Evolutionary conservation across 2,113 vertebrate genomes (phyloP), one percentile per base, ranked within the genome.

Genomic region (Acrocephalus arundinaceus): DNA sequence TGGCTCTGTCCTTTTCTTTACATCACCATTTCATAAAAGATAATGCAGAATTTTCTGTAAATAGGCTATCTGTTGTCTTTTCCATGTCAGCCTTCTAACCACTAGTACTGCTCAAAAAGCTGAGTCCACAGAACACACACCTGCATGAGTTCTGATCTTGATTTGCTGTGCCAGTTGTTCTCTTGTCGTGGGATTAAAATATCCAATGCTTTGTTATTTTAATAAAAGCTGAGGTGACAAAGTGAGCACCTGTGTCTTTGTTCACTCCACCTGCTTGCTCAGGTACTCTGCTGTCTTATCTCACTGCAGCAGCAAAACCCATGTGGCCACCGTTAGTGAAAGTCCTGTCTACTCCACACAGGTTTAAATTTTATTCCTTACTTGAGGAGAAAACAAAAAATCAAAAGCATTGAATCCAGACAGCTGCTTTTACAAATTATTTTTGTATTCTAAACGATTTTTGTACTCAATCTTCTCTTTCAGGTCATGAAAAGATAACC

Each of bases 191-290:
- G 73, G 91, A 94, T 65, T 88, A 49, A 71, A 84, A 87, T 77
- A 87, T 54, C 52, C 63, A 81, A 6, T 72, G 23, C 10, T 59
- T 12, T n/a, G 24, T 61, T 83, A 77, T 96, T 95, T 95, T 82
- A 87, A 88, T 81, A 95, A 95, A 95, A 97, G 94, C 95, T 97
- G 97, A 97, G 55, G 46, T 72, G 85, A 87, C 89, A 96, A 96
- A 87, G 70, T 46, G 43, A 63, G 74, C 95, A 97, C 91, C 94
- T 97, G 95, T 35, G 31, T 65, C 89, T 90, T 68, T 59, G 51
- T 83, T 87, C 65, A 35, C 23, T 88, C 74, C 87, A 90, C 62
- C 79, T 94, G 80, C 87, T 91, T 62, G 21, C 37, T 33, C 22
- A 76, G 8, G 24, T 43, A 45, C 28, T 84, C 31, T 71, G 35